These are phyloP conservation scores for Steinernema hermaphroditum DNA, from an alignment of 2,888 invertebrate genomes.

Conservation along the genomic window DNA sequence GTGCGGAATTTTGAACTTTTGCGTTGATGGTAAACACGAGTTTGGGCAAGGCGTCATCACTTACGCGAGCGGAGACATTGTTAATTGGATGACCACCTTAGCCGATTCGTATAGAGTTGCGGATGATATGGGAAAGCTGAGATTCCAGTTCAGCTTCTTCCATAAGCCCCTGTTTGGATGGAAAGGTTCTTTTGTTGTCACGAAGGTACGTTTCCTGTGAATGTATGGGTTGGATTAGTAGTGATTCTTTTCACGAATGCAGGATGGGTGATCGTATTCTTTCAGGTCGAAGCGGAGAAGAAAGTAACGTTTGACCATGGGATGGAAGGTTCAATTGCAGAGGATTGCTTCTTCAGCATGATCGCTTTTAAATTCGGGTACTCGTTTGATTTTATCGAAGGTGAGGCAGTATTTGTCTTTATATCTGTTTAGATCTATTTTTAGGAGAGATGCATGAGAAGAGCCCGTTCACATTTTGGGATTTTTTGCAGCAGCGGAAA, in stretches of 20 bases:
- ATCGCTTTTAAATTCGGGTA: slow-evolving; percentile 87
- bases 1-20: slow-evolving; percentile 81
- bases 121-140: slow-evolving; percentile 94
- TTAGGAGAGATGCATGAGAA: slow-evolving; percentile 94
- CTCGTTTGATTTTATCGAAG: slow-evolving; percentile 90
- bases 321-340: slow-evolving; percentile 92
- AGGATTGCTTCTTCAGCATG: slow-evolving; percentile 96
- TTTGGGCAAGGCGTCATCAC: slow-evolving; percentile 80
- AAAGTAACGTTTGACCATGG: slow-evolving; percentile 93
- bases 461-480: slow-evolving; percentile 89
- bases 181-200: slow-evolving; percentile 97
- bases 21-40: slow-evolving; percentile 87
- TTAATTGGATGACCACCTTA: slow-evolving; percentile 93
- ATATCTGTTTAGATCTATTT: too few relatives aligned
- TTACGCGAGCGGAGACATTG: slow-evolving; percentile 90
- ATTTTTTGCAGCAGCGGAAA: slow-evolving; percentile 92
- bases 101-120: slow-evolving; percentile 84
- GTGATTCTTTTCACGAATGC: too few relatives aligned
- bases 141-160: slow-evolving; percentile 87
- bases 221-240: too few relatives aligned
- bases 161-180: slow-evolving; percentile 93
- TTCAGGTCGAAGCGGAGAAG: slow-evolving; percentile 77
- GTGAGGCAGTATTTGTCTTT: too few relatives aligned
- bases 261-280: too few relatives aligned
- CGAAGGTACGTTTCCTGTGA: slow-evolving; percentile 78